Evolutionary conservation across 2,113 vertebrate species (phyloP).

Genomic region (Ahaetulla prasina): DNA sequence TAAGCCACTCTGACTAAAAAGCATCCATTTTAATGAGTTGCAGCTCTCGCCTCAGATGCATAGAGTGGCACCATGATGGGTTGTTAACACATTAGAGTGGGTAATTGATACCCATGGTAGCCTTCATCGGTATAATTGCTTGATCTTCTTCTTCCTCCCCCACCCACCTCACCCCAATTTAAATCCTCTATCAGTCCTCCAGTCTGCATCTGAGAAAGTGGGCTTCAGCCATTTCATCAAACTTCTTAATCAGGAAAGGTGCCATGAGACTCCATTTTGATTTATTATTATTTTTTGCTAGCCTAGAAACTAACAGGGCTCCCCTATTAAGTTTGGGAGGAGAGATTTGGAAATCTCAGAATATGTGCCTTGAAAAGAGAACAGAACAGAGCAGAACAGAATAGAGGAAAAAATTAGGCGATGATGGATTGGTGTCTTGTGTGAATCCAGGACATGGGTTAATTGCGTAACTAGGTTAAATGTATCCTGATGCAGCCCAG

Average conservation of each 20-base stretch:
- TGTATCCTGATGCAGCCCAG: background rate
- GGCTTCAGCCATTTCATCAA: background rate
- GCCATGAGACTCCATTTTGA: background rate
- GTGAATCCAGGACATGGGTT: background rate
- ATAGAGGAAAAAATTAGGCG: background rate
- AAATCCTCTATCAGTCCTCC: background rate
- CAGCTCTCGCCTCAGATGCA: background rate
- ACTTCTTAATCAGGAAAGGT: background rate
- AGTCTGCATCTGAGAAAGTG: background rate
- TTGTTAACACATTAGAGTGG: background rate
- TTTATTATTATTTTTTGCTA: too few relatives aligned
- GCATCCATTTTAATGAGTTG: background rate
- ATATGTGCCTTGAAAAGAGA: background rate
- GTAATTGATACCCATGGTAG: background rate
- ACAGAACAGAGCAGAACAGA: too few relatives aligned
- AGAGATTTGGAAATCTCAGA: background rate
- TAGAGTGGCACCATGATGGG: background rate
- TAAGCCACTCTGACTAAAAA: background rate
- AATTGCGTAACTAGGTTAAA: background rate
- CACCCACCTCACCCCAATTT: background rate
- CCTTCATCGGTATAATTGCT: background rate
- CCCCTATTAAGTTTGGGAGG: background rate
- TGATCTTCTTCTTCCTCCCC: background rate
- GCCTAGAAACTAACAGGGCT: background rate
- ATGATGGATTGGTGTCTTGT: background rate